Percentiles rank a stretch among this genome's conserved stretches.
Evolutionary conservation across 1,140 invertebrate species (phyloP).

Genomic region (Pteromalus puparum): DNA sequence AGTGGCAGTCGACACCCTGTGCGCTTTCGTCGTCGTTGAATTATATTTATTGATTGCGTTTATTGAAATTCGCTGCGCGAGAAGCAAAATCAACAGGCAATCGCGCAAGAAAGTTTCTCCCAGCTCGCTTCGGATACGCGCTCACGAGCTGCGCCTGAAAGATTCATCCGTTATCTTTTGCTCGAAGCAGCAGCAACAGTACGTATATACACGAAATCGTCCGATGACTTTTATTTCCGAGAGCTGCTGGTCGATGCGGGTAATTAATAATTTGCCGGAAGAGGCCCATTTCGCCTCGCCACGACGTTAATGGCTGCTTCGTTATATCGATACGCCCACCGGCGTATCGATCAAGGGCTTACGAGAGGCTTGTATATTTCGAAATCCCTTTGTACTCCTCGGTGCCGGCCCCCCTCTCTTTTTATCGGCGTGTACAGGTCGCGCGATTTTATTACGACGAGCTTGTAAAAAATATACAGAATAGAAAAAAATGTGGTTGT

Average conservation of each 20-base stretch:
- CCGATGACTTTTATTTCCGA: background rate
- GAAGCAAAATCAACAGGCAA: background rate
- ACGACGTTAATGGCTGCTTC: background rate
- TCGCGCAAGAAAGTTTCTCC: conserved; percentile 40
- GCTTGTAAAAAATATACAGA: background rate
- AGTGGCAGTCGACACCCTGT: background rate
- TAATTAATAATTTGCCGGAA: background rate
- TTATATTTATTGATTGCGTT: conserved; percentile 26
- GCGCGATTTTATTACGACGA: background rate
- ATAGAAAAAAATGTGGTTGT: too few relatives aligned
- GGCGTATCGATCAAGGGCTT: background rate
- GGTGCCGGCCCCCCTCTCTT: background rate
- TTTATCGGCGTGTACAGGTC: background rate
- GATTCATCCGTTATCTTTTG: conserved; percentile 20
- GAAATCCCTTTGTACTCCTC: background rate
- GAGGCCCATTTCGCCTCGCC: background rate
- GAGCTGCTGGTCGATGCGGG: background rate
- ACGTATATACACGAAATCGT: background rate
- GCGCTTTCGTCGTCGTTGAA: conserved; percentile 3
- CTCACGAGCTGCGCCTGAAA: background rate
- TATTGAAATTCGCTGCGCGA: too few relatives aligned
- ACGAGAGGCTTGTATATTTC: background rate
- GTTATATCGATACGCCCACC: background rate
- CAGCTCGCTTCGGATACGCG: background rate
- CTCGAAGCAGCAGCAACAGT: background rate